Evolutionary conservation across 2,113 vertebrate genomes (phyloP).

Genomic region (Perca fluviatilis): DNA sequence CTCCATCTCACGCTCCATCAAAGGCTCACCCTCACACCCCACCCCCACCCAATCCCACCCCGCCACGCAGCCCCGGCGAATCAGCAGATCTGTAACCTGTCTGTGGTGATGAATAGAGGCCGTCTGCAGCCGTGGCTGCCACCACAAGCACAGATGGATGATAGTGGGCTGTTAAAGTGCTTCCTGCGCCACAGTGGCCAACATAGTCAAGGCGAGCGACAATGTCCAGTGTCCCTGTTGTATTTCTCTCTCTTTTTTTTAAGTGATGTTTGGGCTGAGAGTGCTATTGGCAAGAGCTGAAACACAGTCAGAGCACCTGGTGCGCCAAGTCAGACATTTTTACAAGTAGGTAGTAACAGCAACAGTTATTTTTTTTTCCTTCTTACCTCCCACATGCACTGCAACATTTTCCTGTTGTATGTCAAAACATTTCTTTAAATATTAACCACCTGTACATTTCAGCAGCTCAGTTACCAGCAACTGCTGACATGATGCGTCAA

Average conservation of each 20-base stretch:
- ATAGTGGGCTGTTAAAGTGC: conserved; percentile 64
- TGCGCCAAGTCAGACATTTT: conserved; percentile 25
- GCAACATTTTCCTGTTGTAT: conserved; percentile 5
- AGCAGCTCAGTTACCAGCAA: background rate
- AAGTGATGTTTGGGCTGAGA: conserved; percentile 28
- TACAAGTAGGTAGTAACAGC: background rate
- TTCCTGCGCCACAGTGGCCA: conserved; percentile 50
- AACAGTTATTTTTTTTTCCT: background rate
- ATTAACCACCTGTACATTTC: conserved; percentile 10
- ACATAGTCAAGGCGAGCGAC: conserved; percentile 42
- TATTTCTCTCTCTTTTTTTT: conserved; percentile 24
- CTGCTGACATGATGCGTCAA: conserved; percentile 22
- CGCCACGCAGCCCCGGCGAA: conserved; percentile 37
- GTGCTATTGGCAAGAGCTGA: conserved; percentile 13
- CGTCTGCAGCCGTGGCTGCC: conserved; percentile 62
- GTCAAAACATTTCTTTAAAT: conserved; percentile 21
- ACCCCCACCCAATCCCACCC: background rate
- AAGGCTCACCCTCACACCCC: conserved; percentile 23
- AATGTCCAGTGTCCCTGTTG: conserved; percentile 25
- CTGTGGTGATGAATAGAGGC: conserved; percentile 77
- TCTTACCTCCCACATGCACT: background rate
- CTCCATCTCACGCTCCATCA: conserved; percentile 42
- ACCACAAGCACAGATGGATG: conserved; percentile 72
- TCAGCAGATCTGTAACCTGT: conserved; percentile 79
- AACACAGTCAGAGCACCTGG: conserved; percentile 16